These are phyloP conservation scores for Panagrolaimus sp. DNA, from an alignment of 1,140 invertebrate genomes.

Conservation along the genomic window DNA sequence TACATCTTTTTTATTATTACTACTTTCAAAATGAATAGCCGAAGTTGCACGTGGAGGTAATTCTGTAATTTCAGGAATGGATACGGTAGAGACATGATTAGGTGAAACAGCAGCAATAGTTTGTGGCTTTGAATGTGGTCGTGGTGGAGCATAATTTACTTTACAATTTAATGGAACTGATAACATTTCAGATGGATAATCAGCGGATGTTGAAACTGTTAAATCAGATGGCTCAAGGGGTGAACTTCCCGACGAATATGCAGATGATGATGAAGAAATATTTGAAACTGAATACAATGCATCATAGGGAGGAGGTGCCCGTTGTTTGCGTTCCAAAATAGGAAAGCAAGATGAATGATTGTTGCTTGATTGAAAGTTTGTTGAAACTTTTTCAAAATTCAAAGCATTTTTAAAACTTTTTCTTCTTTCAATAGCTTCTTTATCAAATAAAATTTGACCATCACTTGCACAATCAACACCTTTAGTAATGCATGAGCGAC, in stretches of 20 bases:
- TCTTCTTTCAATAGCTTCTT: no score
- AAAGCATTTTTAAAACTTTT: no score
- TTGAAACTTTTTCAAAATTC: no score
- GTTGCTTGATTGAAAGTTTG: background rate
- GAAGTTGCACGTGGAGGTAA: slow-evolving; percentile 6
- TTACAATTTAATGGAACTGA: background rate
- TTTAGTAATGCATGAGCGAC: no score
- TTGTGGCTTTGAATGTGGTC: background rate
- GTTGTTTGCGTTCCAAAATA: background rate
- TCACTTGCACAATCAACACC: no score
- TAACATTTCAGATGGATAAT: background rate
- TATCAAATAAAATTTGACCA: no score
- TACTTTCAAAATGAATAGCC: background rate
- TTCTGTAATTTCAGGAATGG: background rate
- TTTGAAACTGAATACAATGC: background rate
- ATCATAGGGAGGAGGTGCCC: background rate
- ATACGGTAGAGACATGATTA: slow-evolving; percentile 2
- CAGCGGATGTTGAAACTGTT: background rate
- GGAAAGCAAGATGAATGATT: background rate
- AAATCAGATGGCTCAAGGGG: background rate
- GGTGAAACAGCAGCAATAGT: slow-evolving; percentile 2
- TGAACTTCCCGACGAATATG: slow-evolving; percentile 7
- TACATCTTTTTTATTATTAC: background rate
- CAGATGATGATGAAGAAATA: slow-evolving; percentile 2
- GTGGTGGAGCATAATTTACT: background rate